Evolutionary conservation across 35 echinoderm and acorn worm genomes (phyloP).

Genomic region (Heliocidaris erythrogramma): DNA sequence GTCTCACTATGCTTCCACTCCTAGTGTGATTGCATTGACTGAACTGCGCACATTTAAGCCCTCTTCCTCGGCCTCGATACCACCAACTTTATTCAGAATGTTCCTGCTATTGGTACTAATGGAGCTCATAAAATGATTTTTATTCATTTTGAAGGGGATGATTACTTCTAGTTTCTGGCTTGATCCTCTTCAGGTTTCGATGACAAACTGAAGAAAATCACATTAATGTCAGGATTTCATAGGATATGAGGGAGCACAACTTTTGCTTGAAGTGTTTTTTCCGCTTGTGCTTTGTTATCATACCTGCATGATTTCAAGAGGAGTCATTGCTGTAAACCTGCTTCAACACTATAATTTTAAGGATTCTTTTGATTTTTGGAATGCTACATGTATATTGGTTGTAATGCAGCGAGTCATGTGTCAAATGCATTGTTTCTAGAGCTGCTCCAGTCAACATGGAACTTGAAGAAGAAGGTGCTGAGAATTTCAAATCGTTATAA

Average conservation of each 20-base stretch:
- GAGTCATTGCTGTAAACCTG: too few relatives aligned
- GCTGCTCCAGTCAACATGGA: neutral
- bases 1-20: too few relatives aligned
- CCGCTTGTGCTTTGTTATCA: too few relatives aligned
- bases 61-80: neutral
- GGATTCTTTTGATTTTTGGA: neutral
- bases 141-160: neutral
- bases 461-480: neutral
- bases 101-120: neutral
- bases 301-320: too few relatives aligned
- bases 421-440: neutral
- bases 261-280: too few relatives aligned
- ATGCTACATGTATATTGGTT: neutral
- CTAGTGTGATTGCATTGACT: neutral
- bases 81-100: neutral
- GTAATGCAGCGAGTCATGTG: neutral
- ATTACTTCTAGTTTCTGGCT: neutral
- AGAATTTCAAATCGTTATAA: neutral
- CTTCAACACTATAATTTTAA: neutral
- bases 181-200: neutral
- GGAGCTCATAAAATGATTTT: neutral
- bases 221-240: neutral
- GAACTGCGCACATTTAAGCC: neutral
- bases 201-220: neutral
- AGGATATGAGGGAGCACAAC: neutral